Percentiles rank a stretch among this genome's conserved stretches.
These are phyloP conservation scores for Narcine bancroftii DNA, from an alignment of 2,113 vertebrate species.

Conservation along the genomic window DNA sequence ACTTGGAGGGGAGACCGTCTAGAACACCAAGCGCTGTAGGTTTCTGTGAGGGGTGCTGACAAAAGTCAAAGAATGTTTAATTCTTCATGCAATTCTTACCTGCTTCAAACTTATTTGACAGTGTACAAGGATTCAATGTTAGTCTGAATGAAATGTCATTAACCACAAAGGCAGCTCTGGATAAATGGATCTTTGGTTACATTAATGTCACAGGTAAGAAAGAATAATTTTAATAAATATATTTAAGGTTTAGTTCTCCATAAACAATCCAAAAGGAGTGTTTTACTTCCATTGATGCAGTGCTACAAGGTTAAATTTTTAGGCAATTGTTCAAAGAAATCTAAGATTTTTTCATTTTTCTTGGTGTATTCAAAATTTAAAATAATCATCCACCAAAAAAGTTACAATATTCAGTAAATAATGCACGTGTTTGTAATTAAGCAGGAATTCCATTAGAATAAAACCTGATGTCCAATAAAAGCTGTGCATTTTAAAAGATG, in stretches of 20 bases:
- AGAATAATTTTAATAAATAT: not conserved
- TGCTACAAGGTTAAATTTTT: too few species aligned
- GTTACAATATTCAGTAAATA: not conserved
- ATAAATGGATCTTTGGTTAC: constrained; percentile 11
- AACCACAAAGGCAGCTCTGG: not conserved
- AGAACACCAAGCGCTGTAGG: too few species aligned
- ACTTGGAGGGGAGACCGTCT: too few species aligned
- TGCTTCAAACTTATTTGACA: not conserved
- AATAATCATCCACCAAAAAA: not conserved
- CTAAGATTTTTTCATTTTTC: not conserved
- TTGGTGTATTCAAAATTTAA: not conserved
- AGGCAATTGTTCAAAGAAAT: not conserved
- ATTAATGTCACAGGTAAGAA: constrained; percentile 21
- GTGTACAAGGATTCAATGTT: not conserved
- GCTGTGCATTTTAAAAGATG: too few species aligned
- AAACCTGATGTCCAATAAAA: too few species aligned
- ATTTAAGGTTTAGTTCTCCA: not conserved
- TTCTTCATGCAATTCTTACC: not conserved
- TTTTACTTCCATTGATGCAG: too few species aligned
- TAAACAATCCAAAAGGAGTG: too few species aligned
- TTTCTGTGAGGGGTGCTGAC: too few species aligned
- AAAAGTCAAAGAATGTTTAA: too few species aligned
- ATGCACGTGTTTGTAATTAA: not conserved
- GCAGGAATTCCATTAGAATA: too few species aligned
- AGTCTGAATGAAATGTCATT: not conserved